Conservation (phyloP, 1,140 invertebrate species). For the Cyclargus thomasi region DNA sequence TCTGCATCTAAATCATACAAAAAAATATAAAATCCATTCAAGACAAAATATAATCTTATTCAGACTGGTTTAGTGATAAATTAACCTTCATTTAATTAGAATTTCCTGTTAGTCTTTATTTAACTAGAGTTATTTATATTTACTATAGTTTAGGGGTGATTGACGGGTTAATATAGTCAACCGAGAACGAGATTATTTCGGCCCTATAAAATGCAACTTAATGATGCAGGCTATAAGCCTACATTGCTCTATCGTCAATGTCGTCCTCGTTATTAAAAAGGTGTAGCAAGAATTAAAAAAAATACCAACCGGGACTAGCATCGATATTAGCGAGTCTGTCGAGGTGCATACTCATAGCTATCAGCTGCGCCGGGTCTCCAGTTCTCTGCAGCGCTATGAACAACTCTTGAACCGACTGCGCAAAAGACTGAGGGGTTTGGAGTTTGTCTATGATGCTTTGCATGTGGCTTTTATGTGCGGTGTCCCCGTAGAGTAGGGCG, state of each 20-base stretch:
- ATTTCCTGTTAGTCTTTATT: too few relatives aligned
- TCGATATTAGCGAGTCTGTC: slow-evolving; percentile 92
- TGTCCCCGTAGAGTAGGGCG: slow-evolving; percentile 95
- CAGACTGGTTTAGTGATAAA: too few relatives aligned
- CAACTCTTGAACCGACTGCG: slow-evolving; percentile 92
- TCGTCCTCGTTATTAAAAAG: too few relatives aligned
- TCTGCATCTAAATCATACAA: slow-evolving; percentile 77
- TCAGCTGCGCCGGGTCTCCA: slow-evolving; percentile 90
- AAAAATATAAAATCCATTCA: not conserved
- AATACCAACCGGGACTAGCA: slow-evolving; percentile 80
- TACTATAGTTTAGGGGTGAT: not conserved
- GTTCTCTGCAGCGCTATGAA: slow-evolving; percentile 94
- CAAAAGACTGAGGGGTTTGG: slow-evolving; percentile 93
- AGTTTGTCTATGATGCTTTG: slow-evolving; percentile 97
- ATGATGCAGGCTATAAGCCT: too few relatives aligned
- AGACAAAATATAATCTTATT: too few relatives aligned
- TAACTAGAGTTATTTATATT: too few relatives aligned
- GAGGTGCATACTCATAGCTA: slow-evolving; percentile 84
- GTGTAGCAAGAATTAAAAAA: not conserved
- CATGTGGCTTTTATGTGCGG: slow-evolving; percentile 97
- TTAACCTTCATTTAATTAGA: too few relatives aligned
- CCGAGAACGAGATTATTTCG: too few relatives aligned
- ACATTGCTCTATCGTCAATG: too few relatives aligned
- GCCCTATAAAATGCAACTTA: too few relatives aligned
- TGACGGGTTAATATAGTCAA: too few relatives aligned